Conservation (phyloP, 1,140 invertebrate species). For the Homalodisca vitripennis region DNA sequence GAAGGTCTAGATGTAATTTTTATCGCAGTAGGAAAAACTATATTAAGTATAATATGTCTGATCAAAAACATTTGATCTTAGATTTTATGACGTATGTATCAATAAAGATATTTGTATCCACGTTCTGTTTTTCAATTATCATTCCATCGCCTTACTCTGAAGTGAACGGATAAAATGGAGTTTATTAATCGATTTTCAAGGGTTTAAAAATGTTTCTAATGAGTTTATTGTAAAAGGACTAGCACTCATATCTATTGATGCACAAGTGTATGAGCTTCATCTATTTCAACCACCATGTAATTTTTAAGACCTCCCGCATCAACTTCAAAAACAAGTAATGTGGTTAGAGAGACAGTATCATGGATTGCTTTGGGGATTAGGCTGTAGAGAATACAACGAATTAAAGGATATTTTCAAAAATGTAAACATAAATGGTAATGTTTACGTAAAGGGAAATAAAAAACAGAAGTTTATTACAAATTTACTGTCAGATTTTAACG, state of each 20-base stretch:
- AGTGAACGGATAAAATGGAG: background rate
- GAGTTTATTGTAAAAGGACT: conserved; percentile 20
- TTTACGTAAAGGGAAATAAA: conserved; percentile 1
- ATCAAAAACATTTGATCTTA: too few species aligned
- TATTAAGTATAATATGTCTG: too few species aligned
- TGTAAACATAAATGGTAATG: background rate
- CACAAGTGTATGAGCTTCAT: conserved; percentile 4
- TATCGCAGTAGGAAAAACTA: too few species aligned
- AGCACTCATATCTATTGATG: background rate
- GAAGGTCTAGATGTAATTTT: too few species aligned
- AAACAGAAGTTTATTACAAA: background rate
- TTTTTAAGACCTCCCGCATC: background rate
- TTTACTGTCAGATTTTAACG: background rate
- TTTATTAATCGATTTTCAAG: conserved; percentile 1
- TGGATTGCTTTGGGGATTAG: background rate
- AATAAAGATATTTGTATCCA: too few species aligned
- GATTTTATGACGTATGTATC: too few species aligned
- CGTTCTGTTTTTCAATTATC: too few species aligned
- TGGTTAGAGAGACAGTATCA: background rate
- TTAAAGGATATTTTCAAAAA: background rate
- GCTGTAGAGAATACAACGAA: background rate
- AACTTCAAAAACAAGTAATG: background rate
- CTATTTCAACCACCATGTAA: conserved; percentile 1
- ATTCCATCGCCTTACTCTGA: too few species aligned
- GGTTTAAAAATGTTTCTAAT: background rate